phyloP scores from a whole-genome alignment of 64 coral and sea anemone genomes.

The Stichodactyla helianthus region DNA sequence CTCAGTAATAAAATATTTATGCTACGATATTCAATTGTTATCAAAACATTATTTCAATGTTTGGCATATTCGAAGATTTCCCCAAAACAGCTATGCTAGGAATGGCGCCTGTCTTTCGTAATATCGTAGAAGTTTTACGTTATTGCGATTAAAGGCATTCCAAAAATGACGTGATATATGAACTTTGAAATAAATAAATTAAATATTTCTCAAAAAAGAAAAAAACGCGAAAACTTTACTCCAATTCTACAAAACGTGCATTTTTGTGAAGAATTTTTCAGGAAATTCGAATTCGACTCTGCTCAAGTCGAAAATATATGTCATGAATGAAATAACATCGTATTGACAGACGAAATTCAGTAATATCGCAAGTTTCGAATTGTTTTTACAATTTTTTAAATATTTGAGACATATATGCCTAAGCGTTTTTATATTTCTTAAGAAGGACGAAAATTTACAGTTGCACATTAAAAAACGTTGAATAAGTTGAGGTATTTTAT shows the following conservation, averaged over 20 bases:
- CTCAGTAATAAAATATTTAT: neutral
- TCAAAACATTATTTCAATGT: neutral
- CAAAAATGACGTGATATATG: neutral
- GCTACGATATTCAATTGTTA: neutral
- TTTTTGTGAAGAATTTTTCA: neutral
- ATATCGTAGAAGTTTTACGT: neutral
- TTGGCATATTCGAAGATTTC: neutral
- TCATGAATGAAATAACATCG: neutral
- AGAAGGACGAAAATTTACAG: too few relatives aligned
- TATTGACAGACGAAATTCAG: neutral
- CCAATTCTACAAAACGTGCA: too few relatives aligned
- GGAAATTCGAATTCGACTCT: neutral
- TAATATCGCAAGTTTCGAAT: neutral
- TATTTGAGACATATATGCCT: too few relatives aligned
- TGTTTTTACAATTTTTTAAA: too few relatives aligned
- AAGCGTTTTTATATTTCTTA: too few relatives aligned
- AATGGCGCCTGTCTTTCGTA: neutral
- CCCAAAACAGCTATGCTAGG: neutral
- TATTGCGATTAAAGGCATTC: neutral
- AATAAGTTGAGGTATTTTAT: too few relatives aligned
- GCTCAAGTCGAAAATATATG: neutral
- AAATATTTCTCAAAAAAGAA: neutral
- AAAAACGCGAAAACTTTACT: neutral
- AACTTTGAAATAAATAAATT: neutral
- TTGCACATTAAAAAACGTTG: too few relatives aligned